Conservation (phyloP, 2,888 invertebrate species). For the Enoplolaimus lenunculus region DNA sequence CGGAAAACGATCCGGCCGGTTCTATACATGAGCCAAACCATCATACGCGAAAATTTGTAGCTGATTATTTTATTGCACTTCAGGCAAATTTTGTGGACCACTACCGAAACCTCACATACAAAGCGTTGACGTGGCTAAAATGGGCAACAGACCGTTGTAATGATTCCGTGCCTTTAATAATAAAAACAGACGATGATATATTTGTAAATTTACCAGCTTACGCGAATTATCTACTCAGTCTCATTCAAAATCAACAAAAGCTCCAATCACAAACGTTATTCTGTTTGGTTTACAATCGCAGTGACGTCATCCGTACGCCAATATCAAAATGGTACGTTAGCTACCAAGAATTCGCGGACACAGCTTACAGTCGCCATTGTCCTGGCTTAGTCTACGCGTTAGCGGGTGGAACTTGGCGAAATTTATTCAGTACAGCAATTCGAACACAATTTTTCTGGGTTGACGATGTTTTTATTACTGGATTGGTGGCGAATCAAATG, state of each 20-base stretch:
- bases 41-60: no score
- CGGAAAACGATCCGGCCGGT: no score
- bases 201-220: not conserved
- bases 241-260: not conserved
- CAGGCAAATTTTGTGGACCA: not conserved
- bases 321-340: not conserved
- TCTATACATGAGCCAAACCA: no score
- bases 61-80: no score
- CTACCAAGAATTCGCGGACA: not conserved
- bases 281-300: not conserved
- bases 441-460: not conserved
- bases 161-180: not conserved
- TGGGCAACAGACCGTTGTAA: not conserved
- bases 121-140: not conserved
- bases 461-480: not conserved
- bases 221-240: not conserved
- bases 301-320: not conserved
- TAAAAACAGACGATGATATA: not conserved
- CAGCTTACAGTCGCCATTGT: not conserved
- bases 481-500: not conserved
- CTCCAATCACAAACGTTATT: not conserved
- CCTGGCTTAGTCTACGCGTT: not conserved
- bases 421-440: not conserved
- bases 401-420: not conserved
- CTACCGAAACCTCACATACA: not conserved